phyloP scores from a whole-genome alignment of 2,888 invertebrate genomes.

The Drosophila peninsularis region DNA sequence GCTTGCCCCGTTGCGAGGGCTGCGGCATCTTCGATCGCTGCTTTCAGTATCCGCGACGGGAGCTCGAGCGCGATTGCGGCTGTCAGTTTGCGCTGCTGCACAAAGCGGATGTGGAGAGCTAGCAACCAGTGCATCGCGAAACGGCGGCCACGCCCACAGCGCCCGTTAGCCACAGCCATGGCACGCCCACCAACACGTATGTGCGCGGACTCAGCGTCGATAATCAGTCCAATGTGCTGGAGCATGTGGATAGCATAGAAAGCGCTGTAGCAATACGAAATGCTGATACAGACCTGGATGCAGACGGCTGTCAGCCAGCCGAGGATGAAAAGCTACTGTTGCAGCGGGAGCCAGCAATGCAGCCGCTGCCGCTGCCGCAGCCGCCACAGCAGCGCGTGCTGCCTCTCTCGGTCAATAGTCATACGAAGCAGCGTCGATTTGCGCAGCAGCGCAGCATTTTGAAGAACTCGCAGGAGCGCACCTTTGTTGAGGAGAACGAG shows the following conservation, averaged over 20 bases:
- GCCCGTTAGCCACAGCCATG: slow-evolving; percentile 54
- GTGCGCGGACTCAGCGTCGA: slow-evolving; percentile 73
- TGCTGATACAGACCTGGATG: slow-evolving; percentile 21
- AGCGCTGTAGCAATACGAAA: slow-evolving; percentile 37
- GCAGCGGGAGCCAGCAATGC: slow-evolving; percentile 58
- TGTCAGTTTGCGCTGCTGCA: slow-evolving; percentile 96
- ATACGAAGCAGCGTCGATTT: slow-evolving; percentile 72
- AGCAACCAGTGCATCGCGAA: slow-evolving; percentile 84
- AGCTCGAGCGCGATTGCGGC: slow-evolving; percentile 91
- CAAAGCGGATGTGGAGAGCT: slow-evolving; percentile 90
- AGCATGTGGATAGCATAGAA: slow-evolving; percentile 59
- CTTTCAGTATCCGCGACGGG: slow-evolving; percentile 93
- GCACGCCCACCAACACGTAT: slow-evolving; percentile 79
- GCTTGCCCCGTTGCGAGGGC: slow-evolving; percentile 89
- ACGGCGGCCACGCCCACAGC: slow-evolving; percentile 39
- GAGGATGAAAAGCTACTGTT: slow-evolving; percentile 68
- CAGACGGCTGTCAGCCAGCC: slow-evolving; percentile 14
- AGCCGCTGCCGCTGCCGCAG: slow-evolving; percentile 32
- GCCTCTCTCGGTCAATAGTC: slow-evolving; percentile 55
- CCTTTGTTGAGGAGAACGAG: slow-evolving; percentile 80
- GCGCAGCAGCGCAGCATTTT: slow-evolving; percentile 81
- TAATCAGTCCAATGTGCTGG: slow-evolving; percentile 68
- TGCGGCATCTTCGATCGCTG: slow-evolving; percentile 95
- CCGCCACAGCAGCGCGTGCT: slow-evolving; percentile 51
- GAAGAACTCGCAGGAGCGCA: slow-evolving; percentile 81